Conservation (phyloP, 2,888 invertebrate genomes). For the Drosophila pegasa region DNA sequence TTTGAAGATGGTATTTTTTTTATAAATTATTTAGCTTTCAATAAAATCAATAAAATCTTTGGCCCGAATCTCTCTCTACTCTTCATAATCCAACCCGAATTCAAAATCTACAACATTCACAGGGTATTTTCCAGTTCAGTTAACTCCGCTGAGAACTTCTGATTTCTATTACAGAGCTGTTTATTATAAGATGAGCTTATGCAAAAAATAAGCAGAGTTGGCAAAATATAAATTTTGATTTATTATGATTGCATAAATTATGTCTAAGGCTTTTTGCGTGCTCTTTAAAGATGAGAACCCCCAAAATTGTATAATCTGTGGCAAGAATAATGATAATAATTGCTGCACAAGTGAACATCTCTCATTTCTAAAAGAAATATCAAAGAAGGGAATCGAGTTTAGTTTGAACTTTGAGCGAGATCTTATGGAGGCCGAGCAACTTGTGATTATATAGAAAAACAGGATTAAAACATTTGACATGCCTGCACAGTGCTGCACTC, state of each 20-base stretch:
- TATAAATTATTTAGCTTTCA: too few species aligned
- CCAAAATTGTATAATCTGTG: conserved; percentile 12
- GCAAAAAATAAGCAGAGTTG: conserved; percentile 25
- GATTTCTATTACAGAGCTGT: conserved; percentile 16
- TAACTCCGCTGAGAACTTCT: neutral
- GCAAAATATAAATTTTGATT: conserved; percentile 23
- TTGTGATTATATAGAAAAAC: conserved; percentile 4
- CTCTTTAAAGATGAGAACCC: too few species aligned
- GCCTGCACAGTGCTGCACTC: conserved; percentile 30
- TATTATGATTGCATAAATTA: conserved; percentile 18
- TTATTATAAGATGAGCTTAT: conserved; percentile 26
- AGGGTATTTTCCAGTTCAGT: conserved; percentile 1
- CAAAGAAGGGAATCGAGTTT: neutral
- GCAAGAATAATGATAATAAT: neutral
- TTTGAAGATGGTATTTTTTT: too few species aligned
- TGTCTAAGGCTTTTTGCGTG: neutral
- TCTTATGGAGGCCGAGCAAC: neutral
- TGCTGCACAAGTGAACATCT: too few species aligned
- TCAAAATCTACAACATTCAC: neutral
- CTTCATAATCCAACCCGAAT: too few species aligned
- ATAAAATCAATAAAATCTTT: too few species aligned
- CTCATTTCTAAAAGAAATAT: conserved; percentile 3
- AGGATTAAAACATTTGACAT: conserved; percentile 57
- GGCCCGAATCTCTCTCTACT: too few species aligned
- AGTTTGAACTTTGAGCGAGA: neutral